Evolutionary conservation across 2,797 vertebrate species (phyloP).

Genomic region (Pygocentrus nattereri): DNA sequence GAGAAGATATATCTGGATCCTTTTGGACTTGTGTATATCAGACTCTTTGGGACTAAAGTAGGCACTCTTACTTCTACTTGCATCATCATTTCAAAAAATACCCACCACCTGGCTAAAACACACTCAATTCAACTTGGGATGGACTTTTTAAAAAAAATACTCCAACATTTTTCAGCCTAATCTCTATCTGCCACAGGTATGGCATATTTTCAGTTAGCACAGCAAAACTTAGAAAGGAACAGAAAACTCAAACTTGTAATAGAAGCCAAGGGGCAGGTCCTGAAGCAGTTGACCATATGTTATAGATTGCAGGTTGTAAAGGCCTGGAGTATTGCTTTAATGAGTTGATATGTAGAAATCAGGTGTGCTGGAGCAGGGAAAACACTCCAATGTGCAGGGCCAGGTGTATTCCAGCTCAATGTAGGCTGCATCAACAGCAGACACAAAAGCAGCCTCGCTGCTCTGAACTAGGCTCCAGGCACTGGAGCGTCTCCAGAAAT

Average conservation of each 20-base stretch:
- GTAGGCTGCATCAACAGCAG: constrained; percentile 4
- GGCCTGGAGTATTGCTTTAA: not conserved
- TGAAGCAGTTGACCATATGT: not conserved
- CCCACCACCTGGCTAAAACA: not conserved
- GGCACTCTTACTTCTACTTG: no score
- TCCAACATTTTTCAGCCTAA: not conserved
- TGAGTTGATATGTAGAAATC: not conserved
- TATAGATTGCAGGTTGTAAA: not conserved
- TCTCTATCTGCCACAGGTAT: not conserved
- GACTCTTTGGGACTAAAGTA: no score
- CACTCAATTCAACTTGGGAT: not conserved
- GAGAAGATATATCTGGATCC: no score
- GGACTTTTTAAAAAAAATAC: not conserved
- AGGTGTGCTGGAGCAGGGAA: not conserved
- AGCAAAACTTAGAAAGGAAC: not conserved
- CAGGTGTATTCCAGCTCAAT: constrained; percentile 10
- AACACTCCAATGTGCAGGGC: not conserved
- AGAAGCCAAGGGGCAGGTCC: not conserved
- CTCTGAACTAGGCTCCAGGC: constrained; percentile 26
- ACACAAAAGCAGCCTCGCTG: not conserved
- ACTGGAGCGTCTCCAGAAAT: constrained; percentile 31
- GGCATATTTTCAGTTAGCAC: not conserved
- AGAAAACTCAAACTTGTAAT: not conserved
- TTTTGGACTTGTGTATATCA: no score
- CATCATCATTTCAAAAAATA: not conserved